Evolutionary conservation across 1,140 invertebrate genomes (phyloP).

Genomic region (Tigriopus japonicus): DNA sequence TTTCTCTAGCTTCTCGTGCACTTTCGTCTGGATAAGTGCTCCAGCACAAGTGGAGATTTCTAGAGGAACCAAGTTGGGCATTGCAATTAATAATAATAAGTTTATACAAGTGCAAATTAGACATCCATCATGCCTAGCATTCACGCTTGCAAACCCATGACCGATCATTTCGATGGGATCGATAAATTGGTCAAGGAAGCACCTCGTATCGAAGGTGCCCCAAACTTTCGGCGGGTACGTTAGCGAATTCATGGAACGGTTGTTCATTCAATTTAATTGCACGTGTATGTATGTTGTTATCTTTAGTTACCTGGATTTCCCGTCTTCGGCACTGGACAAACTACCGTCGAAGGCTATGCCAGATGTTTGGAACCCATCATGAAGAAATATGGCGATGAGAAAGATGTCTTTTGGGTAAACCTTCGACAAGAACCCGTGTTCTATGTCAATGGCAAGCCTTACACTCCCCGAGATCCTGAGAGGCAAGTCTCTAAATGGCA

Average conservation of each 20-base stretch:
- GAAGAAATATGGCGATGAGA: slow-evolving; percentile 15
- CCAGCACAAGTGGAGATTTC: too few relatives aligned
- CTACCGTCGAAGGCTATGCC: slow-evolving; percentile 4
- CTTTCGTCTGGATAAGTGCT: too few relatives aligned
- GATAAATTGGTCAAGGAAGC: slow-evolving; percentile 10
- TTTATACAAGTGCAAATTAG: too few relatives aligned
- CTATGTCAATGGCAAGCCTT: slow-evolving; percentile 13
- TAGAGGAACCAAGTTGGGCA: too few relatives aligned
- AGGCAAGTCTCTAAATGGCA: slow-evolving; percentile 1
- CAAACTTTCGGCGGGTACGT: slow-evolving; percentile 13
- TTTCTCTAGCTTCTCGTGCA: too few relatives aligned
- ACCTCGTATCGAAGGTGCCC: slow-evolving; percentile 10
- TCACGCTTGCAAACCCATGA: slow-evolving; percentile 4
- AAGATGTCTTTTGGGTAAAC: slow-evolving; percentile 13
- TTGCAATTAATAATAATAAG: too few relatives aligned
- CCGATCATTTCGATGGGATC: slow-evolving; percentile 14
- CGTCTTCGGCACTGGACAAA: slow-evolving; percentile 12
- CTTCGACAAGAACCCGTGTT: slow-evolving; percentile 12
- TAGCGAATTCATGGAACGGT: neutral
- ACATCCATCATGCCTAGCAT: slow-evolving; percentile 22
- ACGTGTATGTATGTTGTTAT: neutral
- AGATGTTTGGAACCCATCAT: slow-evolving; percentile 12
- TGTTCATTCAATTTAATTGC: neutral
- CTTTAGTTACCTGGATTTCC: slow-evolving; percentile 13
- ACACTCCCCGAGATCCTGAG: slow-evolving; percentile 12